These are phyloP conservation scores for Aleiodes sp. DNA, from an alignment of 1,140 invertebrate species.

Conservation along the genomic window DNA sequence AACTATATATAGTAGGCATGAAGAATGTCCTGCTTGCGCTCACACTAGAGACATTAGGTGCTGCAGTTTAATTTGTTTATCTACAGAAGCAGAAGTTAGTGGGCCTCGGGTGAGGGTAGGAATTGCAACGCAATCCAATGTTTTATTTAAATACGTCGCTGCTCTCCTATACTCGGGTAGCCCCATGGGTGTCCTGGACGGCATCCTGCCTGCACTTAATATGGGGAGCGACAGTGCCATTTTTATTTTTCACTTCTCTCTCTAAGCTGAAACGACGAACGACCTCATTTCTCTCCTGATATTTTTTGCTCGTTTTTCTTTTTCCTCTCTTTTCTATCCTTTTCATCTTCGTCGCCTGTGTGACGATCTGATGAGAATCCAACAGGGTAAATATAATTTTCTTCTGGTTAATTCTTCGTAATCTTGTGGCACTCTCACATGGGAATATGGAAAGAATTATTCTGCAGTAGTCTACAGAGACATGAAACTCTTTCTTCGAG, in stretches of 20 bases:
- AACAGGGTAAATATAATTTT: conserved; percentile 6
- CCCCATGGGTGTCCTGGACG: conserved; percentile 53
- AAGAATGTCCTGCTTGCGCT: neutral
- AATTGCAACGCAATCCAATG: conserved; percentile 52
- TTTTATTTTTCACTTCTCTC: conserved; percentile 55
- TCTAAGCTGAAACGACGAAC: conserved; percentile 39
- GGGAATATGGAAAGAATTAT: neutral
- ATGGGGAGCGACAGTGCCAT: conserved; percentile 54
- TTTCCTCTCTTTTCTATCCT: conserved; percentile 26
- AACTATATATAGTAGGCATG: no score
- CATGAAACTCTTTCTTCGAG: neutral
- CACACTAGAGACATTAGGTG: conserved; percentile 24
- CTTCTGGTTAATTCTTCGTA: neutral
- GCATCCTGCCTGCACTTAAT: conserved; percentile 55
- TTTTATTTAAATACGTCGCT: conserved; percentile 57
- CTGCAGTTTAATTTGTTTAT: conserved; percentile 57
- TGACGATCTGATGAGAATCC: neutral
- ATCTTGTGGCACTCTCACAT: neutral
- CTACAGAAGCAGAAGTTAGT: conserved; percentile 36
- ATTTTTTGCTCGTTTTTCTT: no score
- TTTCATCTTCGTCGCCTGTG: neutral
- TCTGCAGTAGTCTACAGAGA: neutral
- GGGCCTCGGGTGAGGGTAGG: conserved; percentile 36
- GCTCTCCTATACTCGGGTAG: conserved; percentile 45
- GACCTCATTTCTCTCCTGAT: conserved; percentile 33